Evolutionary conservation across 2,888 invertebrate genomes (phyloP).

Genomic region (Timema cristinae): DNA sequence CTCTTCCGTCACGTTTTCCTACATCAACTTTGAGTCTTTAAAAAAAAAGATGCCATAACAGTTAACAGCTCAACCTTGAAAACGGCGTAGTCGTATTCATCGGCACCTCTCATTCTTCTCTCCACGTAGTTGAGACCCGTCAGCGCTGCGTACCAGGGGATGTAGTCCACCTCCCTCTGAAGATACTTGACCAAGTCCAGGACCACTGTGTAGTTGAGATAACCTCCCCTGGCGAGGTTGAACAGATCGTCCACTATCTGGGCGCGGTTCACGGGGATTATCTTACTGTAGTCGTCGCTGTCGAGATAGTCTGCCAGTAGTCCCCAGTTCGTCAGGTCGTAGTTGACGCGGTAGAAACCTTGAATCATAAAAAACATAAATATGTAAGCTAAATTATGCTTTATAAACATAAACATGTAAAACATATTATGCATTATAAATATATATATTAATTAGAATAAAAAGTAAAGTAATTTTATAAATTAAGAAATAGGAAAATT

Average conservation of each 20-base stretch:
- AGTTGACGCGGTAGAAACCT: conserved; percentile 71
- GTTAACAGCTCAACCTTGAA: conserved; percentile 52
- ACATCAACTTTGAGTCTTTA: too few relatives aligned
- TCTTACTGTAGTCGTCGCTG: conserved; percentile 35
- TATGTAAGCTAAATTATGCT: too few relatives aligned
- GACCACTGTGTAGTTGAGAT: conserved; percentile 45
- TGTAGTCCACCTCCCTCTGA: conserved; percentile 46
- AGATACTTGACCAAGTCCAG: conserved; percentile 51
- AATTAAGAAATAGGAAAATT: too few relatives aligned
- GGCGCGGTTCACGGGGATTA: conserved; percentile 50
- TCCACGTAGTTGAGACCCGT: conserved; percentile 46
- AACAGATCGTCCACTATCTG: conserved; percentile 55
- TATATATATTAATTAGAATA: too few relatives aligned
- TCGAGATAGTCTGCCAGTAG: conserved; percentile 50
- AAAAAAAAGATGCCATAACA: too few relatives aligned
- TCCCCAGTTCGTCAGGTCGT: conserved; percentile 67
- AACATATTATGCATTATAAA: too few relatives aligned
- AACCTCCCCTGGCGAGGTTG: conserved; percentile 45
- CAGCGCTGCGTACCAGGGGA: conserved; percentile 52
- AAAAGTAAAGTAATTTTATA: too few relatives aligned
- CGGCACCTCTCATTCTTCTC: conserved; percentile 43
- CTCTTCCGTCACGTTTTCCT: too few relatives aligned
- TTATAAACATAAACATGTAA: conserved; percentile 1
- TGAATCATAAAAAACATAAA: conserved; percentile 22
- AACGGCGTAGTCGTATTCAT: conserved; percentile 47